These are phyloP conservation scores for Creontiades dilutus DNA, from an alignment of 2,888 invertebrate genomes.

Conservation along the genomic window DNA sequence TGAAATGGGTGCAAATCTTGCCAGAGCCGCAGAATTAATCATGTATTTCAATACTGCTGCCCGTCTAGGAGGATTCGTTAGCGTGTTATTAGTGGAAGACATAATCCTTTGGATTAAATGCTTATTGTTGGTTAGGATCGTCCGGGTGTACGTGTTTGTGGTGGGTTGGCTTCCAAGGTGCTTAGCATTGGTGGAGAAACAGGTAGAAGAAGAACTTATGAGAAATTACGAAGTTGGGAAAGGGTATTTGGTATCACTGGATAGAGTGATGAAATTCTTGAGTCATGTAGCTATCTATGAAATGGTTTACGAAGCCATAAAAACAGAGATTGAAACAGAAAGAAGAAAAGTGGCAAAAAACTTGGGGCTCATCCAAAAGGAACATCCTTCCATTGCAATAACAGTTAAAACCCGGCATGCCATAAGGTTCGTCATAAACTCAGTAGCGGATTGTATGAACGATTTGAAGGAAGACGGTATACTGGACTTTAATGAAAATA, in stretches of 20 bases:
- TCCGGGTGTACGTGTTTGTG: conserved; percentile 58
- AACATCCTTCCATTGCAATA: conserved; percentile 54
- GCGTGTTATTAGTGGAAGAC: conserved; percentile 29
- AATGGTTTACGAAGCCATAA: conserved; percentile 49
- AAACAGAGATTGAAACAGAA: conserved; percentile 51
- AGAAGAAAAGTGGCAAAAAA: conserved; percentile 59
- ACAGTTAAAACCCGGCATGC: conserved; percentile 64
- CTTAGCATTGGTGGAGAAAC: conserved; percentile 54
- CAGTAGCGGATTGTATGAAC: conserved; percentile 56
- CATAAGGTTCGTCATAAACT: conserved; percentile 55
- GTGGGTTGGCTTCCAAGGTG: conserved; percentile 52
- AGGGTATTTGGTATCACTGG: conserved; percentile 57
- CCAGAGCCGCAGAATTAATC: neutral
- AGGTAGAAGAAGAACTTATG: conserved; percentile 61
- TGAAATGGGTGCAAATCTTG: conserved; percentile 23
- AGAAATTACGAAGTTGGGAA: conserved; percentile 62
- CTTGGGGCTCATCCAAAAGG: conserved; percentile 60
- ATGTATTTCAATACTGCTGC: conserved; percentile 42
- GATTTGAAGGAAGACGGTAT: conserved; percentile 67
- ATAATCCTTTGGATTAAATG: conserved; percentile 45
- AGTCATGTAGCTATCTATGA: conserved; percentile 53
- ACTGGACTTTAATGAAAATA: conserved; percentile 64
- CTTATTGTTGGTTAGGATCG: conserved; percentile 40
- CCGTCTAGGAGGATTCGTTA: neutral
- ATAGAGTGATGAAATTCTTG: conserved; percentile 53